A percentile compares a stretch with the other conserved stretches of the same genome.
phyloP scores from a whole-genome alignment of 2,797 vertebrate genomes.

The Diplodus sargus region DNA sequence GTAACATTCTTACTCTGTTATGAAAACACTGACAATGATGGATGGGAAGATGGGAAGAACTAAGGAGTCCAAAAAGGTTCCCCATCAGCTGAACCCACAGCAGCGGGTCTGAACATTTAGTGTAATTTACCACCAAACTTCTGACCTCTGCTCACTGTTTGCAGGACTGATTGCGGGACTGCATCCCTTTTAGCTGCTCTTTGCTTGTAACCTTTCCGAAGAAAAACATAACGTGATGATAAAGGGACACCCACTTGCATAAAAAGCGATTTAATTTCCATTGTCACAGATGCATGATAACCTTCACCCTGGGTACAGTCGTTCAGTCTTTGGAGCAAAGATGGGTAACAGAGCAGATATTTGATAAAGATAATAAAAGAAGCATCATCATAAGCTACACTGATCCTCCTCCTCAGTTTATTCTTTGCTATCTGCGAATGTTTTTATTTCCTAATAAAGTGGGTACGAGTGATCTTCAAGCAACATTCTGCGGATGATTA shows the following conservation, averaged over 20 bases:
- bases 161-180: too few species aligned
- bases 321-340: background rate
- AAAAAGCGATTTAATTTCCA: background rate
- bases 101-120: background rate
- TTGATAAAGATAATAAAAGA: background rate
- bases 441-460: background rate
- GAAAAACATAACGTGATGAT: background rate
- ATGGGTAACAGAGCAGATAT: slow-evolving; percentile 7
- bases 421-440: background rate
- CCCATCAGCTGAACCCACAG: background rate
- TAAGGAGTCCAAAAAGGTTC: background rate
- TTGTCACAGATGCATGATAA: background rate
- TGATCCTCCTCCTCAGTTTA: background rate
- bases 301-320: background rate
- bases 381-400: background rate
- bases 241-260: background rate
- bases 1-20: background rate
- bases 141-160: background rate
- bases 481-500: background rate
- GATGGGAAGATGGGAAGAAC: background rate
- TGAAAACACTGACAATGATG: background rate
- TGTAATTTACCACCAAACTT: background rate
- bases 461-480: background rate
- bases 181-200: background rate
- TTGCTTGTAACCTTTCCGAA: background rate